Percentiles rank a stretch among this genome's conserved stretches.
Evolutionary conservation across 1,140 invertebrate species (phyloP).

Genomic region (Acromyrmex heyeri): DNA sequence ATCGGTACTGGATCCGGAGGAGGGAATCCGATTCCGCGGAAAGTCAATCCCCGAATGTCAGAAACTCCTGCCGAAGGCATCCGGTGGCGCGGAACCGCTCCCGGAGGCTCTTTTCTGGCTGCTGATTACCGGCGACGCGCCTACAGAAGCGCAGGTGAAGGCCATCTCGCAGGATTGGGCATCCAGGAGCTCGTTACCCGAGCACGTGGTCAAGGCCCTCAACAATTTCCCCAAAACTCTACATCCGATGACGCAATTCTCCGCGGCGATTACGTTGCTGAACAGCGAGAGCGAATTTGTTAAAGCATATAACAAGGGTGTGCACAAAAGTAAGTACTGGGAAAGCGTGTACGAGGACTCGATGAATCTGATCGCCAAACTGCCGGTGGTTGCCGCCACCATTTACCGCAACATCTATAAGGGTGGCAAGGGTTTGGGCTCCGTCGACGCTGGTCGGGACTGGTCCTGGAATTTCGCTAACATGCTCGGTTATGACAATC

Average conservation of each 20-base stretch:
- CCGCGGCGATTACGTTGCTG: slow-evolving; percentile 95
- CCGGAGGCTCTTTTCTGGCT: slow-evolving; percentile 99
- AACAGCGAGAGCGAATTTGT: slow-evolving; percentile 98
- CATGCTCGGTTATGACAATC: slow-evolving; percentile 97
- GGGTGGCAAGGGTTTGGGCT: slow-evolving; percentile 94
- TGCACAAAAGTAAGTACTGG: slow-evolving; percentile 96
- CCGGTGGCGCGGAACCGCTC: slow-evolving; percentile 94
- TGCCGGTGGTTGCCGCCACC: slow-evolving; percentile 97
- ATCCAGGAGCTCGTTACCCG: slow-evolving; percentile 94
- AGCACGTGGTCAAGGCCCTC: slow-evolving; percentile 97
- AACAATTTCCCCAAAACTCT: slow-evolving; percentile 98
- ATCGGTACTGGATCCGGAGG: slow-evolving; percentile 97
- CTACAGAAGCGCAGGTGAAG: slow-evolving; percentile 93
- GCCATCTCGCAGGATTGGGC: slow-evolving; percentile 97
- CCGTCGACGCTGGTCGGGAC: slow-evolving; percentile 96
- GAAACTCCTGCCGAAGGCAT: slow-evolving; percentile 94
- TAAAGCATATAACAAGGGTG: slow-evolving; percentile 95
- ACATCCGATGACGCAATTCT: slow-evolving; percentile 98
- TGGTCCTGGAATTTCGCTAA: slow-evolving; percentile 97
- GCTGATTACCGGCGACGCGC: slow-evolving; percentile 96
- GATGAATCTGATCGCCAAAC: slow-evolving; percentile 98
- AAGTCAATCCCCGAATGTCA: slow-evolving; percentile 98
- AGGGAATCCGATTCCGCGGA: slow-evolving; percentile 98
- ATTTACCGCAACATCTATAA: slow-evolving; percentile 91
- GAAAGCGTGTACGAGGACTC: slow-evolving; percentile 97